Evolutionary conservation across 2,888 invertebrate species (phyloP).

Genomic region (Periphyllus acericola): DNA sequence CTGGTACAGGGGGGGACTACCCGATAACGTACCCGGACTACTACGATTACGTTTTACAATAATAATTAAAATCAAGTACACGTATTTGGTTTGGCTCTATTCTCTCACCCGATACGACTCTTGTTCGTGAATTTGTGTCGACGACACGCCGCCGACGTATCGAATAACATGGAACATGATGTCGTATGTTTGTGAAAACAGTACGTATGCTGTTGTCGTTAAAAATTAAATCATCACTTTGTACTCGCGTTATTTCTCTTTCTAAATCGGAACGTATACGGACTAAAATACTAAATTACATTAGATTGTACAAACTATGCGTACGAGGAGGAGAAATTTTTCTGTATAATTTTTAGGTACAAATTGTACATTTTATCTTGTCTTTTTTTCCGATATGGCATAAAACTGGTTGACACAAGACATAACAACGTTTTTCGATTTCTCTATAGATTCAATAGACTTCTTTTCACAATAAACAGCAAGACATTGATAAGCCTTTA

Average conservation of each 20-base stretch:
- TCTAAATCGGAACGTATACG: too few relatives aligned
- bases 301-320: background rate
- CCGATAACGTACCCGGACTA: too few relatives aligned
- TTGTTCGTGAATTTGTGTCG: background rate
- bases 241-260: background rate
- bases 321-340: constrained; percentile 3
- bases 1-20: too few relatives aligned
- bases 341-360: background rate
- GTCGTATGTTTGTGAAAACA: background rate
- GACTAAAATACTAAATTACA: too few relatives aligned
- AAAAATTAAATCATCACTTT: background rate
- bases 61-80: background rate
- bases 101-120: background rate
- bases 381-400: background rate
- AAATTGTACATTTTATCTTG: background rate
- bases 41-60: background rate
- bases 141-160: background rate
- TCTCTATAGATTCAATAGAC: constrained; percentile 30
- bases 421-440: constrained; percentile 23
- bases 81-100: background rate
- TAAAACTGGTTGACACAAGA: constrained; percentile 30
- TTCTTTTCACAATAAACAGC: background rate
- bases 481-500: background rate
- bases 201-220: background rate
- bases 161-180: background rate